Evolutionary conservation across 2,797 vertebrate species (phyloP).

Genomic region (Falco naumanni): DNA sequence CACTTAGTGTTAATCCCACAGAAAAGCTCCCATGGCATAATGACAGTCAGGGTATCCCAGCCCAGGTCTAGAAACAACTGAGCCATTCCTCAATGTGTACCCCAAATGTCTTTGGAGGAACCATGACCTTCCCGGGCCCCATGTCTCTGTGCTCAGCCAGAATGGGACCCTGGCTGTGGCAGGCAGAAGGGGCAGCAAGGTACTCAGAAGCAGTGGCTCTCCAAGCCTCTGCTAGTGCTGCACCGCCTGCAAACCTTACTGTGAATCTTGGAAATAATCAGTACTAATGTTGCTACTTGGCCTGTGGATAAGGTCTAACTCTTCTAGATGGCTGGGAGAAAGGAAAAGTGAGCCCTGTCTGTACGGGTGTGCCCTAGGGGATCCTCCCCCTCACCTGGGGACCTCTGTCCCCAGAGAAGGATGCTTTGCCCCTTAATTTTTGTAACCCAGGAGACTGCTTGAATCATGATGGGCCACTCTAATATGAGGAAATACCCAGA

Average conservation of each 20-base stretch:
- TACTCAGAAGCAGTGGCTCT: background rate
- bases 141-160: background rate
- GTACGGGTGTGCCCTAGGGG: background rate
- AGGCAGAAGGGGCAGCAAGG: background rate
- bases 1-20: background rate
- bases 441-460: constrained; percentile 29
- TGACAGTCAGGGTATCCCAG: background rate
- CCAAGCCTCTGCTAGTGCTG: background rate
- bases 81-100: fast-evolving
- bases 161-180: background rate
- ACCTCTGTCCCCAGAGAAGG: background rate
- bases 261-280: background rate
- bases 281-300: background rate
- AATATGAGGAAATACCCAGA: constrained; percentile 48
- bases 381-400: background rate
- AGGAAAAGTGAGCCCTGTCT: background rate
- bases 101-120: background rate
- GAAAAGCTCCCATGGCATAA: background rate
- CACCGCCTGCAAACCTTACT: background rate
- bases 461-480: constrained; percentile 26
- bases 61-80: background rate
- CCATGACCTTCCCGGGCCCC: fast-evolving
- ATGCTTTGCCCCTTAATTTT: background rate
- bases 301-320: background rate
- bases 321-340: background rate